Percentiles rank a stretch among this genome's conserved stretches.
Conservation (phyloP, 2,113 vertebrate species). For the Eurypyga helias region DNA sequence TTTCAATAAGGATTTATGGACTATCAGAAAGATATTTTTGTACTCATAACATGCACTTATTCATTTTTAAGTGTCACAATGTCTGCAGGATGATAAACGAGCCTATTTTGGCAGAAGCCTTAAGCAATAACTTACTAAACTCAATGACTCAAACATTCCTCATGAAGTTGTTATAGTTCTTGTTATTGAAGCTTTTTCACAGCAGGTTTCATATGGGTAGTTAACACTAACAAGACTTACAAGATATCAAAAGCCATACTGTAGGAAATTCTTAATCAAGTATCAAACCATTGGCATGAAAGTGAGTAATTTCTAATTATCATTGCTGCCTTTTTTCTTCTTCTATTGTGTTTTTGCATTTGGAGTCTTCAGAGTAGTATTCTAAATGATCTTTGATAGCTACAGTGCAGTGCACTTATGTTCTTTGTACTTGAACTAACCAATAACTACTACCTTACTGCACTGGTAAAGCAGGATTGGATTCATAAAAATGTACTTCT, state of each 20-base stretch:
- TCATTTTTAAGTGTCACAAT: slow-evolving; percentile 62
- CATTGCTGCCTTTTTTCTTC: not conserved
- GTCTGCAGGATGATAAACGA: slow-evolving; percentile 66
- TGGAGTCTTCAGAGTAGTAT: not conserved
- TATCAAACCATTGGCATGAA: not conserved
- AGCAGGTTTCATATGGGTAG: slow-evolving; percentile 39
- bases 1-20: slow-evolving; percentile 65
- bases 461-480: not conserved
- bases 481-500: not conserved
- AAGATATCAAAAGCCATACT: not conserved
- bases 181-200: slow-evolving; percentile 59
- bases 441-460: not conserved
- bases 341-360: not conserved
- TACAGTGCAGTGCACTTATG: not conserved
- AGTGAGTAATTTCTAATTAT: not conserved
- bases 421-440: not conserved
- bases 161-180: slow-evolving; percentile 50
- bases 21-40: slow-evolving; percentile 65
- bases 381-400: not conserved
- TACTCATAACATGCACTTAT: slow-evolving; percentile 48
- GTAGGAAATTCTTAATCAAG: slow-evolving; percentile 23
- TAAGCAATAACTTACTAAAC: slow-evolving; percentile 73
- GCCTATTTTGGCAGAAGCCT: slow-evolving; percentile 59
- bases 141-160: slow-evolving; percentile 74
- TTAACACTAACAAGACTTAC: not conserved